Percentiles rank a stretch among this genome's conserved stretches.
These are phyloP conservation scores for Dendrocopos noguchii DNA, from an alignment of 2,113 vertebrate genomes.

Conservation along the genomic window DNA sequence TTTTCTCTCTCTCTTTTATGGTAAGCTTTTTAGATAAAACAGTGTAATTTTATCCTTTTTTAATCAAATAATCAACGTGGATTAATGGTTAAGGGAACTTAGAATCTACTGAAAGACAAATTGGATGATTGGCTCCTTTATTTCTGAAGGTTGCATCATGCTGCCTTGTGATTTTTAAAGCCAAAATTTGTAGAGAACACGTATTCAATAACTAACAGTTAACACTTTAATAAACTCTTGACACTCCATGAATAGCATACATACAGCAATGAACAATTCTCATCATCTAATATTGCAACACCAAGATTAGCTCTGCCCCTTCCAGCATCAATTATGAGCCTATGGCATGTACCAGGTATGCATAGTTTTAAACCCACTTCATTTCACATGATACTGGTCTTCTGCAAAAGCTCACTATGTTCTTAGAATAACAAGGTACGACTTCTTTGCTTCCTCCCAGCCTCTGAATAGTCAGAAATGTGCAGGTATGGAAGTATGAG, in stretches of 20 bases:
- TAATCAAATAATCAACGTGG: neutral
- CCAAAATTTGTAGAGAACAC: neutral
- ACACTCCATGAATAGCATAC: neutral
- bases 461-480: conserved; percentile 32
- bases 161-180: neutral
- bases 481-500: neutral
- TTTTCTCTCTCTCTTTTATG: neutral
- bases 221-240: neutral
- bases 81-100: neutral
- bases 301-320: conserved; percentile 19
- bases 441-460: conserved; percentile 17
- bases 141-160: neutral
- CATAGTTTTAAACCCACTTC: neutral
- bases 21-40: neutral
- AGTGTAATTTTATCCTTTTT: neutral
- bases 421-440: conserved; percentile 14
- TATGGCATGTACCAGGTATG: neutral
- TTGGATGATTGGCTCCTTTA: neutral
- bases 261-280: neutral
- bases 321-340: neutral
- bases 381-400: conserved; percentile 30
- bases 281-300: neutral
- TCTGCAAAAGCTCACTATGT: conserved; percentile 25
- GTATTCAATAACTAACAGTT: neutral
- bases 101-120: neutral